Percentiles rank a stretch among this genome's conserved stretches.
These are phyloP conservation scores for Melolontha melolontha DNA, from an alignment of 2,888 invertebrate genomes.

Conservation along the genomic window DNA sequence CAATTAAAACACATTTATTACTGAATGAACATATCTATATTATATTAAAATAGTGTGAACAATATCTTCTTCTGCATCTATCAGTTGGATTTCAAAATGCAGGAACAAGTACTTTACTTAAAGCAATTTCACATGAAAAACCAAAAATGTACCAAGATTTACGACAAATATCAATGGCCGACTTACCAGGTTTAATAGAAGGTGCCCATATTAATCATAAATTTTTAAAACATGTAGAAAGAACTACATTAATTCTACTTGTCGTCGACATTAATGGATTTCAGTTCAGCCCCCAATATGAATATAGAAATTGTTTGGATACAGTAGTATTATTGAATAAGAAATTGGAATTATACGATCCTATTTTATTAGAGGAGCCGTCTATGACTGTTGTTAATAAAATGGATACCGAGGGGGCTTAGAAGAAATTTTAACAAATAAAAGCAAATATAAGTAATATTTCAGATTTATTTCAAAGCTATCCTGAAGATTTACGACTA, in stretches of 20 bases:
- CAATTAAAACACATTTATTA: too few relatives aligned
- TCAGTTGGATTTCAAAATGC: slow-evolving; percentile 97
- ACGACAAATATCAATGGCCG: slow-evolving; percentile 88
- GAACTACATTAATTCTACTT: slow-evolving; percentile 88
- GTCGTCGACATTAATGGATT: slow-evolving; percentile 94
- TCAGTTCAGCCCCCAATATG: slow-evolving; percentile 77
- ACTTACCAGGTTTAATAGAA: slow-evolving; percentile 96
- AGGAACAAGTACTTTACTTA: slow-evolving; percentile 92
- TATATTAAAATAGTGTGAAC: too few relatives aligned
- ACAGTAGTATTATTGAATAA: slow-evolving; percentile 89
- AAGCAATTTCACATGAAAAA: slow-evolving; percentile 85
- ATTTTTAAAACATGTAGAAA: slow-evolving; percentile 93
- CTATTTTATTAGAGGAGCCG: slow-evolving; percentile 86
- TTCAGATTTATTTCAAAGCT: slow-evolving; percentile 64
- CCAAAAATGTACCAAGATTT: slow-evolving; percentile 89
- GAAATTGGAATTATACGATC: slow-evolving; percentile 92
- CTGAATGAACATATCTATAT: too few relatives aligned
- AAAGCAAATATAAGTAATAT: slow-evolving; percentile 71
- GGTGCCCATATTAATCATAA: slow-evolving; percentile 92
- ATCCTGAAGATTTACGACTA: slow-evolving; percentile 78
- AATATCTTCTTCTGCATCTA: too few relatives aligned
- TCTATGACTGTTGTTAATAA: slow-evolving; percentile 88
- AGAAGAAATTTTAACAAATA: slow-evolving; percentile 71
- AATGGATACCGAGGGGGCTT: slow-evolving; percentile 82
- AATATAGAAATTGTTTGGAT: slow-evolving; percentile 81